Conservation (phyloP, 2,113 vertebrate genomes). For the Formicarius rufipectus region DNA sequence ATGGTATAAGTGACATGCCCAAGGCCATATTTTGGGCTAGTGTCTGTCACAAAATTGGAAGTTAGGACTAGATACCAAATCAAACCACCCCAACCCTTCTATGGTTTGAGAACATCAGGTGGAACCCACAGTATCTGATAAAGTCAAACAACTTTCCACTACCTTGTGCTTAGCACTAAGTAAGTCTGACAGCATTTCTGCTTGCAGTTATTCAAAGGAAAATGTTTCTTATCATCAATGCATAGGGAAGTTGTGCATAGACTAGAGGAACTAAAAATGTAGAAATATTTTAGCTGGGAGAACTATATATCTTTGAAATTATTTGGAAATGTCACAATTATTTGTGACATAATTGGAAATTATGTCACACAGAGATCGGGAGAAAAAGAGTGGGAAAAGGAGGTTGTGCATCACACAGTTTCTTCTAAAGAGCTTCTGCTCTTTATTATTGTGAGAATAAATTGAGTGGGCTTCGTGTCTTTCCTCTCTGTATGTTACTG, state of each 20-base stretch:
- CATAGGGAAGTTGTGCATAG: not conserved
- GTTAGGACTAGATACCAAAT: not conserved
- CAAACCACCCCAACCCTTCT: not conserved
- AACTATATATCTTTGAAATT: not conserved
- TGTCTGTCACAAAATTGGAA: not conserved
- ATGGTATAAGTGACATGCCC: not conserved
- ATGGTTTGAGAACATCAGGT: not conserved
- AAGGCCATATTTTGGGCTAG: not conserved
- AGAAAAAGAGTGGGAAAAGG: not conserved
- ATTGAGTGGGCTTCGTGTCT: not conserved
- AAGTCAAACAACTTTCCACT: not conserved
- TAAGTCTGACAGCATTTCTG: not conserved
- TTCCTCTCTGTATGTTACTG: not conserved
- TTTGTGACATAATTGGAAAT: too few species aligned
- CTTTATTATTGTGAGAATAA: not conserved
- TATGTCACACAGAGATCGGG: accelerated
- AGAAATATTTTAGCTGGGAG: not conserved
- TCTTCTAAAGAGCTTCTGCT: not conserved
- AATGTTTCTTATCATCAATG: not conserved
- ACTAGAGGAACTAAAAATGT: not conserved
- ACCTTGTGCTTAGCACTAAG: not conserved
- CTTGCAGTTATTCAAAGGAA: not conserved
- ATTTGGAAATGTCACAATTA: too few species aligned
- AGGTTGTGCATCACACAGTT: not conserved
- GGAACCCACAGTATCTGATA: not conserved